Percentiles rank a stretch among this genome's conserved stretches.
phyloP scores from a whole-genome alignment of 2,888 invertebrate genomes.

The Leptopterna dolabrata region DNA sequence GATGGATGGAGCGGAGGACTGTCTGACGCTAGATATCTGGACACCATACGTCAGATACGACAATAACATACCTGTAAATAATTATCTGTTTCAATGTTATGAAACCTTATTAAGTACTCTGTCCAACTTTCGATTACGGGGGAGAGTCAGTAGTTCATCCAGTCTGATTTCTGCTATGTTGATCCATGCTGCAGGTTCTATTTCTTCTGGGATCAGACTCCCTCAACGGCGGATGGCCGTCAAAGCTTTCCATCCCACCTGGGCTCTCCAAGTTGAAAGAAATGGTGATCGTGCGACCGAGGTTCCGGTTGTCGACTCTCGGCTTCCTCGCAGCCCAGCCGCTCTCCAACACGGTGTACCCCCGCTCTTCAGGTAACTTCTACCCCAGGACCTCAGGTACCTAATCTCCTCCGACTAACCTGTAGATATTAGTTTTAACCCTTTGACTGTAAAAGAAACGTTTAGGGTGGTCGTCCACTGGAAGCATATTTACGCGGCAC shows the following conservation, averaged over 20 bases:
- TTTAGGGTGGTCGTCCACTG: too few species aligned
- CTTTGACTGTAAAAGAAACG: background rate
- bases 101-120: too few species aligned
- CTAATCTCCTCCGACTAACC: constrained; percentile 17
- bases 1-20: constrained; percentile 81
- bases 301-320: constrained; percentile 78
- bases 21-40: constrained; percentile 83
- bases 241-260: constrained; percentile 77
- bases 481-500: too few species aligned
- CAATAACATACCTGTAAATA: constrained; percentile 74
- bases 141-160: too few species aligned
- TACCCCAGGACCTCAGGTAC: constrained; percentile 53
- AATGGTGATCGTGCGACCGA: constrained; percentile 87
- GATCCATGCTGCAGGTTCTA: constrained; percentile 70
- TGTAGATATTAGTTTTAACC: background rate
- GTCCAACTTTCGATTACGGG: too few species aligned
- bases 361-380: constrained; percentile 76
- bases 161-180: too few species aligned
- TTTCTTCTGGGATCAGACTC: constrained; percentile 84
- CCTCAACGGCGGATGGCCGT: constrained; percentile 81
- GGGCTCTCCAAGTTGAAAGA: constrained; percentile 81
- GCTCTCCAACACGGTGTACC: constrained; percentile 77
- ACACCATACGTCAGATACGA: constrained; percentile 85
- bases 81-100: too few species aligned
- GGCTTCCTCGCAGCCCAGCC: constrained; percentile 85